A percentile compares a stretch with the other conserved stretches of the same genome.
These are phyloP conservation scores for Eupithecia abbreviata DNA, from an alignment of 2,888 invertebrate genomes.

Conservation along the genomic window DNA sequence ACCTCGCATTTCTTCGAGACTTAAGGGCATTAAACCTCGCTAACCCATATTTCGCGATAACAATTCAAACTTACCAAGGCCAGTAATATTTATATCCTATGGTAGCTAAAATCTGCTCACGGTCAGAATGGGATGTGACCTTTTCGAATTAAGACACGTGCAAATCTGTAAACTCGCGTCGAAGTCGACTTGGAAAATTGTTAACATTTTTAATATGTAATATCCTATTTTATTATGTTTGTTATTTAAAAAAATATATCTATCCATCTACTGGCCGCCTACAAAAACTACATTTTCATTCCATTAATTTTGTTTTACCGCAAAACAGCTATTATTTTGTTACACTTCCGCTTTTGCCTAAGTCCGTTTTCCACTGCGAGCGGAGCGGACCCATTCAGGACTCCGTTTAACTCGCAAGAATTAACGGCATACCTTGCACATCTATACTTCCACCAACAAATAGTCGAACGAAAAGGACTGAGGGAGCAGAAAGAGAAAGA, in stretches of 20 bases:
- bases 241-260: too few relatives aligned
- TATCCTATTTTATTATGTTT: too few relatives aligned
- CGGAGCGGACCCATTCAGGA: too few relatives aligned
- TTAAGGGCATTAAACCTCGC: neutral
- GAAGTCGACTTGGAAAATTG: too few relatives aligned
- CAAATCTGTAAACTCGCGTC: neutral
- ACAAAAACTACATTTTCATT: neutral
- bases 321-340: neutral
- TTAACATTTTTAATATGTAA: too few relatives aligned
- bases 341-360: neutral
- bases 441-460: too few relatives aligned
- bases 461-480: too few relatives aligned
- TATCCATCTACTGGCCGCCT: too few relatives aligned
- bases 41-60: slow-evolving; percentile 8
- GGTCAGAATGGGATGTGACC: neutral
- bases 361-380: too few relatives aligned
- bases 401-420: too few relatives aligned
- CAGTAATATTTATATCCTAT: neutral
- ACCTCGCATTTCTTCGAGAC: neutral
- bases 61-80: neutral
- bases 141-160: neutral
- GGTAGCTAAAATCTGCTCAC: neutral
- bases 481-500: too few relatives aligned
- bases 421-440: too few relatives aligned
- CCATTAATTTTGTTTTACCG: neutral